Conservation (phyloP, 2,797 vertebrate species). For the Falco novaeseelandiae region DNA sequence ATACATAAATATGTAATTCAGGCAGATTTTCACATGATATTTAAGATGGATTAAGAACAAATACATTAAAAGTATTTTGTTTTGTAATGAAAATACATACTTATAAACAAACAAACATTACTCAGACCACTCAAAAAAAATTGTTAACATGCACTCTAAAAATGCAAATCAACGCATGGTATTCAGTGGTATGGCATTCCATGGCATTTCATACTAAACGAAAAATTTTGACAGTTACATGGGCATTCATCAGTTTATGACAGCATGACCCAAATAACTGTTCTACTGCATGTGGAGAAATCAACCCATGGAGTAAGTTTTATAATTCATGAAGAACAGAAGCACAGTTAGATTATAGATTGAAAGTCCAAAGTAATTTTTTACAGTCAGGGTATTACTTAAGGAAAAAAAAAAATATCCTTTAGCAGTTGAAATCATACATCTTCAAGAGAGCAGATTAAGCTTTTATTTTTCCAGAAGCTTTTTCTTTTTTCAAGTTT, state of each 20-base stretch:
- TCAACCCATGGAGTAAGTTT: background rate
- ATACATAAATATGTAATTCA: background rate
- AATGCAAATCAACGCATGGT: background rate
- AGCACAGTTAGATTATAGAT: background rate
- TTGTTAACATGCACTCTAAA: background rate
- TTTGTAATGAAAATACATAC: background rate
- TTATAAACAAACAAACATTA: background rate
- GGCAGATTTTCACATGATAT: background rate
- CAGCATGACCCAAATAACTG: background rate
- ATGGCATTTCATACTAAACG: background rate
- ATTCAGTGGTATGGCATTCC: background rate
- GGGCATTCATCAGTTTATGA: background rate
- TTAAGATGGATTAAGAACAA: background rate
- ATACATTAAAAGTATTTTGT: background rate
- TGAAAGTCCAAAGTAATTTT: background rate
- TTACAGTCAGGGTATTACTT: background rate
- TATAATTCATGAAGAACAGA: background rate
- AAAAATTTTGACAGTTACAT: background rate
- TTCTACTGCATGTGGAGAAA: background rate
- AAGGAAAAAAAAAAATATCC: background rate
- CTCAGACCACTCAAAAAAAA: background rate
- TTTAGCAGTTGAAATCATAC: background rate
- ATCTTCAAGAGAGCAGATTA: background rate
- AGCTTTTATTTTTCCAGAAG: background rate
- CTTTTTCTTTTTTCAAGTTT: background rate